Percentiles rank a stretch among this genome's conserved stretches.
Conservation (phyloP, 1,140 invertebrate genomes). For the Drosophila bocqueti region DNA sequence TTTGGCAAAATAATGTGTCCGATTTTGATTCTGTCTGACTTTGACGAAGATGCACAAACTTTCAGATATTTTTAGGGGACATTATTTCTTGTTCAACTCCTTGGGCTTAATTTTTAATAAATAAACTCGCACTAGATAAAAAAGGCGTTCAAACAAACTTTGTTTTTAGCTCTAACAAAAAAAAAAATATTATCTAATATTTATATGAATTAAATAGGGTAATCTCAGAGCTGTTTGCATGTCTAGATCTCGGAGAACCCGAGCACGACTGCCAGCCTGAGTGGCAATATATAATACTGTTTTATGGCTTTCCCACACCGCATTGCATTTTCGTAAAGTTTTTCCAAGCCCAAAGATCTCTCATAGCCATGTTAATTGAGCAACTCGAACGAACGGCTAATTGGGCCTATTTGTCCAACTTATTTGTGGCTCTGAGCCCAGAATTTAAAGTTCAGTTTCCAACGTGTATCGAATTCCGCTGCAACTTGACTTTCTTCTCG, state of each 20-base stretch:
- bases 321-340: constrained; percentile 14
- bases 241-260: constrained; percentile 18
- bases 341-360: constrained; percentile 8
- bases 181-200: constrained; percentile 41
- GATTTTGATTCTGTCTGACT: constrained; percentile 13
- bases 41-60: constrained; percentile 4
- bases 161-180: constrained; percentile 5
- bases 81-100: not conserved
- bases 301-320: constrained; percentile 10
- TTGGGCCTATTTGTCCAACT: constrained; percentile 52
- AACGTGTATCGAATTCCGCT: constrained; percentile 42
- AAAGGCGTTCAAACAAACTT: constrained; percentile 14
- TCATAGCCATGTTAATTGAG: constrained; percentile 42
- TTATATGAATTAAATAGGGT: constrained; percentile 33
- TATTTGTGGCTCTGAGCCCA: constrained; percentile 29
- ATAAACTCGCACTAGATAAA: constrained; percentile 20
- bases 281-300: constrained; percentile 9
- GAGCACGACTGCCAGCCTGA: not conserved
- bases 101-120: constrained; percentile 13
- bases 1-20: constrained; percentile 22
- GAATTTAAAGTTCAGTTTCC: constrained; percentile 24
- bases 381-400: constrained; percentile 30
- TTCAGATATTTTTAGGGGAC: not conserved
- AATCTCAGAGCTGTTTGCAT: constrained; percentile 25
- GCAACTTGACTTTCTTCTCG: constrained; percentile 50